phyloP scores from a whole-genome alignment of 2,797 vertebrate species.

The Pseudochaenichthys georgianus region DNA sequence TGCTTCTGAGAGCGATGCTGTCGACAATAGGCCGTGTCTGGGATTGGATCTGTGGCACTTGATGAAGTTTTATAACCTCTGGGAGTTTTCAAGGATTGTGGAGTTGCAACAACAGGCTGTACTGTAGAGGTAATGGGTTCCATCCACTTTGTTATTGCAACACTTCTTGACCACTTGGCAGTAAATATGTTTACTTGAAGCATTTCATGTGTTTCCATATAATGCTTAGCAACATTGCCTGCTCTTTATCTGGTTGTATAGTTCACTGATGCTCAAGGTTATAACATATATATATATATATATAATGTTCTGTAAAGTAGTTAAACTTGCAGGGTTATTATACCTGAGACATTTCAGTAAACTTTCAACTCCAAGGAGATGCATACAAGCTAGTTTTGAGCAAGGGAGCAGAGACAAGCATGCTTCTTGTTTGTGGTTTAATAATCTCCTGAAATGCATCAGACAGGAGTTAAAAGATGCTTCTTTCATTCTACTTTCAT shows the following conservation, averaged over 20 bases:
- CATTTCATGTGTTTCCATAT: background rate
- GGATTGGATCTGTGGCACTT: slow-evolving; percentile 25
- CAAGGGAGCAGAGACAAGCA: too few relatives aligned
- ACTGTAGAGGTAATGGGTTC: slow-evolving; percentile 10
- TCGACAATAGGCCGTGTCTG: slow-evolving; percentile 47
- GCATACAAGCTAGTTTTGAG: too few relatives aligned
- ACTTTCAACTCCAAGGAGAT: too few relatives aligned
- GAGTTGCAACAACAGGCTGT: slow-evolving; percentile 22
- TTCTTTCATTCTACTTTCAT: slow-evolving; percentile 45
- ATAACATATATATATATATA: background rate
- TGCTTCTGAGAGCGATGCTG: slow-evolving; percentile 43
- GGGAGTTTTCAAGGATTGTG: slow-evolving; percentile 68
- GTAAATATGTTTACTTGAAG: background rate
- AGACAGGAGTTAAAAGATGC: slow-evolving; percentile 83
- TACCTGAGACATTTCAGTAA: too few relatives aligned
- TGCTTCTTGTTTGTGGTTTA: too few relatives aligned
- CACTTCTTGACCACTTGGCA: background rate
- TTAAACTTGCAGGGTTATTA: too few relatives aligned
- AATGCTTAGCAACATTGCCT: background rate
- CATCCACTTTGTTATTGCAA: slow-evolving; percentile 1
- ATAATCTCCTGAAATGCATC: slow-evolving; percentile 49
- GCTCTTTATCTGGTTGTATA: background rate
- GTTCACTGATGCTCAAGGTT: background rate
- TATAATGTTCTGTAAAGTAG: too few relatives aligned
- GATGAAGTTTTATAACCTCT: slow-evolving; percentile 60